These are phyloP conservation scores for Acrobasis repandana DNA, from an alignment of 2,888 invertebrate species.

Conservation along the genomic window DNA sequence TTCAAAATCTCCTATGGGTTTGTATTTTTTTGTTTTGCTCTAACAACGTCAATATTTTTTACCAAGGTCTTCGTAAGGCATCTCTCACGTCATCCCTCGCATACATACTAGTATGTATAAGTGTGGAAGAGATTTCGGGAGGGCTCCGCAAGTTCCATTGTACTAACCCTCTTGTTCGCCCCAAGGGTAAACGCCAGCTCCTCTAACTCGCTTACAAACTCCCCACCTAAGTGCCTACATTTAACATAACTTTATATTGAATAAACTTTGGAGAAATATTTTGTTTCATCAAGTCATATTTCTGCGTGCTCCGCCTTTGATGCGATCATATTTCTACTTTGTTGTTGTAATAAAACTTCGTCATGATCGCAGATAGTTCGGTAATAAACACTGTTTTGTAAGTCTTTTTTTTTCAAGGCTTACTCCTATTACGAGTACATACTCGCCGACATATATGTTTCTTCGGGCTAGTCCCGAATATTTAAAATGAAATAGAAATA, in stretches of 20 bases:
- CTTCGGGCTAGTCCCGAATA: neutral
- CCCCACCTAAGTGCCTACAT: slow-evolving; percentile 45
- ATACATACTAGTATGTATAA: slow-evolving; percentile 30
- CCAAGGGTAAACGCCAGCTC: slow-evolving; percentile 62
- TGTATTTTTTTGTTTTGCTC: neutral
- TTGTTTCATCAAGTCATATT: slow-evolving; percentile 19
- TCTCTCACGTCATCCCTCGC: neutral
- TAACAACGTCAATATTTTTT: slow-evolving; percentile 1
- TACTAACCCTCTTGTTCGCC: slow-evolving; percentile 72
- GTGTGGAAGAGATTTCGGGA: slow-evolving; percentile 64
- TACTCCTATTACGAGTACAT: no score
- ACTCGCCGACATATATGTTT: neutral
- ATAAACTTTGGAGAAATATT: slow-evolving; percentile 22
- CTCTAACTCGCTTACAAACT: slow-evolving; percentile 56
- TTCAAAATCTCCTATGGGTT: no score
- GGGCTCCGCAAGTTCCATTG: slow-evolving; percentile 62
- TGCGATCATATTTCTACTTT: neutral
- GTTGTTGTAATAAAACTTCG: slow-evolving; percentile 4
- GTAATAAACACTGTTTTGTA: neutral
- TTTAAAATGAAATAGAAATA: no score
- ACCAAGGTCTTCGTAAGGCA: neutral
- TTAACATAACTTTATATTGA: slow-evolving; percentile 37
- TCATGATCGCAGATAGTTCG: neutral
- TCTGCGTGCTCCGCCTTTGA: slow-evolving; percentile 9
- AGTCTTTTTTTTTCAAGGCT: neutral